Evolutionary conservation across 2,797 vertebrate genomes (phyloP).

Genomic region (Clarias laeviceps): DNA sequence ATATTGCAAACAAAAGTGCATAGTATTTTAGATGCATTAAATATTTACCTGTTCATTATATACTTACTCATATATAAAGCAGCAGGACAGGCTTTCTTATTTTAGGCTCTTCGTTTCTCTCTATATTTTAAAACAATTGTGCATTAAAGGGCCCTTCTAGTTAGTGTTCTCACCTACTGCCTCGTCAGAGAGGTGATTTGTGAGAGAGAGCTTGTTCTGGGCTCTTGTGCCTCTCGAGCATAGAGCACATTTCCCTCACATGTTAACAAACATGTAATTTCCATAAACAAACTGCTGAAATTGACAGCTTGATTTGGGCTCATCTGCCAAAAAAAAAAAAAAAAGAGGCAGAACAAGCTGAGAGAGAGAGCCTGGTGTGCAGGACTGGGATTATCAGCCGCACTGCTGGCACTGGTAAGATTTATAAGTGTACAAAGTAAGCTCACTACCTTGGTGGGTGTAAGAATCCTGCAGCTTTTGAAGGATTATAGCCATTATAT

Average conservation of each 20-base stretch:
- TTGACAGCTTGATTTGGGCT: constrained; percentile 84
- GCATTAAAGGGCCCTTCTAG: constrained; percentile 71
- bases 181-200: constrained; percentile 75
- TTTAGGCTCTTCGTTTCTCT: neutral
- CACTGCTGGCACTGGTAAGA: constrained; percentile 35
- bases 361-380: constrained; percentile 65
- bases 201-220: constrained; percentile 76
- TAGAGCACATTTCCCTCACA: constrained; percentile 81
- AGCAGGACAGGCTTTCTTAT: neutral
- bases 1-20: neutral
- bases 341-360: constrained; percentile 72
- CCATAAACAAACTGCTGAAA: constrained; percentile 83
- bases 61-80: neutral
- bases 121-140: constrained; percentile 27
- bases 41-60: neutral
- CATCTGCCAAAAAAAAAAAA: constrained; percentile 75
- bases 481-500: constrained; percentile 42
- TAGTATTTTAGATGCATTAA: neutral
- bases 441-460: constrained; percentile 24
- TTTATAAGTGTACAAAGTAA: constrained; percentile 27
- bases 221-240: constrained; percentile 79
- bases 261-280: constrained; percentile 86
- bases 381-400: constrained; percentile 27
- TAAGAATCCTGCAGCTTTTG: constrained; percentile 32
- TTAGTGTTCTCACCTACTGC: constrained; percentile 75